Evolutionary conservation across 1,140 invertebrate species (phyloP).

Genomic region (Cydia fagiglandana): DNA sequence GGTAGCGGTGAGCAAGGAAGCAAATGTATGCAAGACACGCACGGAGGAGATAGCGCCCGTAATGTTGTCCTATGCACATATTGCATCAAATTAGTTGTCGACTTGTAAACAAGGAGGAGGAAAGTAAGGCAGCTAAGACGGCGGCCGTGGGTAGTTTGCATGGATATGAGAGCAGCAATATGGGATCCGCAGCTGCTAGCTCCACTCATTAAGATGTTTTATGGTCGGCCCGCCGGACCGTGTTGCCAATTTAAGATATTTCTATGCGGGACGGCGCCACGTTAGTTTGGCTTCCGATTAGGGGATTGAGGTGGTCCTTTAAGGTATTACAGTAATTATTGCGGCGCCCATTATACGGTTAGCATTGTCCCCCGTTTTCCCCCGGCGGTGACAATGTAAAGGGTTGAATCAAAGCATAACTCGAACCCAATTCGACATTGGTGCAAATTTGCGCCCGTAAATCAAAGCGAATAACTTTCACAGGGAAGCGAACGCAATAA

Average conservation of each 20-base stretch:
- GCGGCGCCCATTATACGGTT: constrained; percentile 65
- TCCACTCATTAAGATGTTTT: constrained; percentile 78
- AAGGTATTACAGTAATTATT: constrained; percentile 75
- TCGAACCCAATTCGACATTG: constrained; percentile 21
- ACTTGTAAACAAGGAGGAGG: constrained; percentile 76
- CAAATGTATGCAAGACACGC: constrained; percentile 77
- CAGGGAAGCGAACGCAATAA: constrained; percentile 39
- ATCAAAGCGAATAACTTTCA: constrained; percentile 36
- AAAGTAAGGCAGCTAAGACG: constrained; percentile 75
- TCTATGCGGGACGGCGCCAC: constrained; percentile 74
- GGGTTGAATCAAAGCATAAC: constrained; percentile 38
- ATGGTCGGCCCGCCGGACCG: constrained; percentile 75
- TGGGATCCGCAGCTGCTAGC: constrained; percentile 72
- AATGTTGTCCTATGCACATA: constrained; percentile 79
- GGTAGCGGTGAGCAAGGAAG: constrained; percentile 58
- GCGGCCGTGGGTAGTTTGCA: constrained; percentile 74
- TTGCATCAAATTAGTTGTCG: constrained; percentile 80
- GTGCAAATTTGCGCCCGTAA: constrained; percentile 13
- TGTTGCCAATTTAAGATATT: constrained; percentile 79
- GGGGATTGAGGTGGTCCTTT: constrained; percentile 74
- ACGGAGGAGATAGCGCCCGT: constrained; percentile 71
- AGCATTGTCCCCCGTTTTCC: constrained; percentile 56
- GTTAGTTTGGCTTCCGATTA: constrained; percentile 78
- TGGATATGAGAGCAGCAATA: constrained; percentile 77
- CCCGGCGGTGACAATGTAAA: constrained; percentile 51